Evolutionary conservation across 2,888 invertebrate genomes (phyloP).

Genomic region (Sturmia bella): DNA sequence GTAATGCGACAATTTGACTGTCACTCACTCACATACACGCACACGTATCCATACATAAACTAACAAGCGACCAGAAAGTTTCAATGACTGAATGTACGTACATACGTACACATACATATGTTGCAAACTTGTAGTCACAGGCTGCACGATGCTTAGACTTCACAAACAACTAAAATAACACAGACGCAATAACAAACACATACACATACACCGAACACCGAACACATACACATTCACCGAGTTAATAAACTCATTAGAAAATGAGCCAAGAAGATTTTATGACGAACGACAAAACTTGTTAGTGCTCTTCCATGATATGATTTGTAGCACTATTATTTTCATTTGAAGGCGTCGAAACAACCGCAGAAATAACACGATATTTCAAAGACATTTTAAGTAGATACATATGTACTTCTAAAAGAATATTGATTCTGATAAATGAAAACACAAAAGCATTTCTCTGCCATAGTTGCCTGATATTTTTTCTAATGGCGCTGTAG

Average conservation of each 20-base stretch:
- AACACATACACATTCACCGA: neutral
- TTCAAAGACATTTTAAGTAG: too few relatives aligned
- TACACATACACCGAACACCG: neutral
- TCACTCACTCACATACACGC: neutral
- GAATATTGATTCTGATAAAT: too few relatives aligned
- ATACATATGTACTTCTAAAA: too few relatives aligned
- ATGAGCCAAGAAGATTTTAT: neutral
- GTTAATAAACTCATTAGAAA: neutral
- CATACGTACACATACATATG: neutral
- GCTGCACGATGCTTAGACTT: conserved; percentile 23
- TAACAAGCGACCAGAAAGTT: neutral
- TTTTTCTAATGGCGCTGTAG: too few relatives aligned
- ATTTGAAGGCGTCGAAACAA: too few relatives aligned
- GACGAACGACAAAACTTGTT: too few relatives aligned
- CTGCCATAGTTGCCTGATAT: too few relatives aligned
- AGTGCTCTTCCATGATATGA: too few relatives aligned
- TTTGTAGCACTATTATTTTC: too few relatives aligned
- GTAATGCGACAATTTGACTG: conserved; percentile 36
- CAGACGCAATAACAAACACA: conserved; percentile 16
- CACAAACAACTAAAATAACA: neutral
- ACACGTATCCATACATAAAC: too few relatives aligned
- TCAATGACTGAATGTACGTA: neutral
- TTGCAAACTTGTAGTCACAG: conserved; percentile 18
- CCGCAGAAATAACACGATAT: too few relatives aligned
- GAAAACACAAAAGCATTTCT: too few relatives aligned